Evolutionary conservation across 1,140 invertebrate genomes (phyloP).

Genomic region (Ostrea denselamellosa): DNA sequence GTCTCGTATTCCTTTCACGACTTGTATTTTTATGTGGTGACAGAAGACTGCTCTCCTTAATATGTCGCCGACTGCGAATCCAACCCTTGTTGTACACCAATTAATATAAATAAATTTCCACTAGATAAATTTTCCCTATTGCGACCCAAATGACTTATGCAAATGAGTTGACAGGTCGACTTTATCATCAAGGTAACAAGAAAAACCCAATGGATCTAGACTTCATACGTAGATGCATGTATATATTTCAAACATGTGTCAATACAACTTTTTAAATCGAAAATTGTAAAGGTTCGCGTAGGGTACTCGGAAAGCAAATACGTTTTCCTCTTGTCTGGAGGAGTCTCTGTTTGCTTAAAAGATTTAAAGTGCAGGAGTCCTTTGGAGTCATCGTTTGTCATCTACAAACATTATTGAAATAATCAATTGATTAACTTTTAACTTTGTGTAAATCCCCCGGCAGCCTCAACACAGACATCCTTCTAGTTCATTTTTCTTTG

Average conservation of each 20-base stretch:
- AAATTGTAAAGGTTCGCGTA: constrained; percentile 32
- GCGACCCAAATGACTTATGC: constrained; percentile 27
- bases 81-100: constrained; percentile 26
- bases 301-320: constrained; percentile 3
- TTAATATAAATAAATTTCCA: constrained; percentile 37
- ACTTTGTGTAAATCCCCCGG: constrained; percentile 34
- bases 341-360: constrained; percentile 2
- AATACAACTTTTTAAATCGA: constrained; percentile 27
- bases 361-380: constrained; percentile 8
- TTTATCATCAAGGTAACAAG: constrained; percentile 28
- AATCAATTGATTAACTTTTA: constrained; percentile 40
- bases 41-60: constrained; percentile 17
- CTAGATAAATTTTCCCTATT: constrained; percentile 33
- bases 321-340: constrained; percentile 2
- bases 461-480: background rate
- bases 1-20: background rate
- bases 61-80: constrained; percentile 16
- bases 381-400: constrained; percentile 2
- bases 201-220: background rate
- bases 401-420: constrained; percentile 29
- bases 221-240: constrained; percentile 24
- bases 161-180: constrained; percentile 26
- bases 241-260: constrained; percentile 29
- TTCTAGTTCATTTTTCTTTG: background rate
- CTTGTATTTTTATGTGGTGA: constrained; percentile 28